These are phyloP conservation scores for Tortricodes alternella DNA, from an alignment of 2,888 invertebrate species.

Conservation along the genomic window DNA sequence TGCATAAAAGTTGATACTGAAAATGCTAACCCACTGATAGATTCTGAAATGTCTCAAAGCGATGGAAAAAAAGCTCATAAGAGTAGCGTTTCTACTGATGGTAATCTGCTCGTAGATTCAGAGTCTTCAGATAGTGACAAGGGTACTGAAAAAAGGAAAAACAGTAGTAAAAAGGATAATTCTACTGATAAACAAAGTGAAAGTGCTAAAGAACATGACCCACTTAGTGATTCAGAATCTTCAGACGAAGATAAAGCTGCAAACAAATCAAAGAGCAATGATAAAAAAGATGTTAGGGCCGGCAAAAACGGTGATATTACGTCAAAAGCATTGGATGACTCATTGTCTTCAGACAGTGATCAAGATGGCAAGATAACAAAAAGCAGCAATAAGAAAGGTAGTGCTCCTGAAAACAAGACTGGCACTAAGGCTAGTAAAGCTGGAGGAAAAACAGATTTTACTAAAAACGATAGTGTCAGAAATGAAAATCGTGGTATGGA, in stretches of 20 bases:
- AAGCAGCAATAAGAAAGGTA: not conserved
- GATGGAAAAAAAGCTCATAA: no score
- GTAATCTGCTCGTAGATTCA: no score
- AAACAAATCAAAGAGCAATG: not conserved
- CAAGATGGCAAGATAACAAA: not conserved
- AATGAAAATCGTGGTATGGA: no score
- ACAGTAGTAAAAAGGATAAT: not conserved
- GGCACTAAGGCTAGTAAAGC: no score
- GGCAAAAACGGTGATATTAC: no score
- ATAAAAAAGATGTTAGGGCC: not conserved
- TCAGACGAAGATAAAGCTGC: not conserved
- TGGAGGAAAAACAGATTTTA: no score
- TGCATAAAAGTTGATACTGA: not conserved
- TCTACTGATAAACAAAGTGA: no score
- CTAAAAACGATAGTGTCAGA: no score
- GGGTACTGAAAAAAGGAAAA: not conserved
- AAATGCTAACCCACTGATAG: not conserved
- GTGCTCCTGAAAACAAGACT: no score
- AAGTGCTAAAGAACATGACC: no score
- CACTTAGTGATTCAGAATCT: not conserved
- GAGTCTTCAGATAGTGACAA: not conserved
- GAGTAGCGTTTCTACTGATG: no score
- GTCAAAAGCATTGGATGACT: not conserved
- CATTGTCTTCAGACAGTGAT: constrained; percentile 1
- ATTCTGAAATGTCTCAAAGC: no score